These are phyloP conservation scores for Desmophyllum pertusum DNA, from an alignment of 92 coral and sea anemone genomes.

Conservation along the genomic window DNA sequence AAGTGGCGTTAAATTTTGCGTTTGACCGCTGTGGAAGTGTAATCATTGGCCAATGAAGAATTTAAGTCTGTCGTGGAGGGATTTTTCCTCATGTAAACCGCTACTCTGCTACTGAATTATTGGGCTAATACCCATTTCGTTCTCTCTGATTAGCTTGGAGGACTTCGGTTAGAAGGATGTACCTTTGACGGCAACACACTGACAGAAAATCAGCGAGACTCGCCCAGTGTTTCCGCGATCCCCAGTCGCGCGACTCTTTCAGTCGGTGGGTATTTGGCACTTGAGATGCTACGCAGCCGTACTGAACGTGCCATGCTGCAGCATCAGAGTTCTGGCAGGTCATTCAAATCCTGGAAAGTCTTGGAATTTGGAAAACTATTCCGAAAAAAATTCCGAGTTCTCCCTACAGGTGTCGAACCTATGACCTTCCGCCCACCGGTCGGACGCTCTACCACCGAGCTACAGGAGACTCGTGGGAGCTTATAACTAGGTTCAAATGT, in stretches of 20 bases:
- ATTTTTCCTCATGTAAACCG: neutral
- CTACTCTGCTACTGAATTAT: neutral
- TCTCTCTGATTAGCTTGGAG: slow-evolving; percentile 76
- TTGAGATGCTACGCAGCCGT: neutral
- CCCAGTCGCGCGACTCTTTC: slow-evolving; percentile 33
- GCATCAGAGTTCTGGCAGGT: too few species aligned
- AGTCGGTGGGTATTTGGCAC: neutral
- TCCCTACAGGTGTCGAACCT: too few species aligned
- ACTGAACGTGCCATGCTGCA: too few species aligned
- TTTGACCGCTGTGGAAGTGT: too few species aligned
- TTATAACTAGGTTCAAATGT: too few species aligned
- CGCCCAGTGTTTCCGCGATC: slow-evolving; percentile 96
- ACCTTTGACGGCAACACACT: slow-evolving; percentile 90
- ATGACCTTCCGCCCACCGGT: too few species aligned
- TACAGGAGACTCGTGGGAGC: too few species aligned
- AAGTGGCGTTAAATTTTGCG: too few species aligned
- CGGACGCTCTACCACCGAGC: too few species aligned
- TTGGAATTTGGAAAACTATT: too few species aligned
- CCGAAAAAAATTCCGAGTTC: too few species aligned
- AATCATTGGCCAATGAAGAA: neutral
- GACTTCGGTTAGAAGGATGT: slow-evolving; percentile 94
- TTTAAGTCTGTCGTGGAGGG: neutral
- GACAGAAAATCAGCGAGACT: slow-evolving; percentile 95
- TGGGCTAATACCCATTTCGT: neutral
- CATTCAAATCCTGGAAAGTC: too few species aligned